Evolutionary conservation across 2,888 invertebrate species (phyloP), one percentile per base, ranked within the genome.

Genomic region (Drosophila lutescens): DNA sequence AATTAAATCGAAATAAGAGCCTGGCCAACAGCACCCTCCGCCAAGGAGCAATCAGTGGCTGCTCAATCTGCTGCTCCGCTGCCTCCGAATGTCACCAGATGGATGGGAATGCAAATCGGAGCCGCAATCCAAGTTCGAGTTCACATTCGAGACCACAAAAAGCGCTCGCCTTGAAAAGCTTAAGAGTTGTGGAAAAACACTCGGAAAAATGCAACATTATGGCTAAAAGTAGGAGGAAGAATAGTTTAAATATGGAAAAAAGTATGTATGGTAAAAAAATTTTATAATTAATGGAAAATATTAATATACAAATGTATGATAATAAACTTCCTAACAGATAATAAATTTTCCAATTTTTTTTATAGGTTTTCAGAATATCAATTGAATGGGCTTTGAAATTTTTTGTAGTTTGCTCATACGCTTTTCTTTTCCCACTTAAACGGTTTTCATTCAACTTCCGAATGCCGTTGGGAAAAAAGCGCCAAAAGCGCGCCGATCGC

Each of bases 121-220:
- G 65, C 34, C 36, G 62, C 43, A 49, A 47, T 56, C 74, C 55
- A 66, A 66, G 65, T 65, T 73, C 65, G 74, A 73, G 66, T 66
- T 71, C 60, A 67, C 66, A 72, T 54, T 47, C 55, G 46, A 47
- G 40, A 47, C n/a, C 40, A n/a, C 26, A 10, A 4, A 30, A 54
- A 40, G 58, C 66, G 74, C 72, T 80, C 78, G 70, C 81, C 81
- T 81, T 73, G 57, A 73, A 46, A 71, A 68, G 74, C 66, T 17
- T 17, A 38, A 15, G 9, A n/a, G 1, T 47, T 15, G 30, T 26
- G 15, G 9, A 10, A 12, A 30, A 30, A 12, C 17, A 47, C 30
- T 30, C 12, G n/a, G 1, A 32, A 32, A 47, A 47, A 47, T 20
- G 0, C 0, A 8, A 12, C 0, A 4, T 36, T 36, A 2, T 36